Conservation (phyloP, 2,888 invertebrate genomes). For the Prenolepis imparis region DNA sequence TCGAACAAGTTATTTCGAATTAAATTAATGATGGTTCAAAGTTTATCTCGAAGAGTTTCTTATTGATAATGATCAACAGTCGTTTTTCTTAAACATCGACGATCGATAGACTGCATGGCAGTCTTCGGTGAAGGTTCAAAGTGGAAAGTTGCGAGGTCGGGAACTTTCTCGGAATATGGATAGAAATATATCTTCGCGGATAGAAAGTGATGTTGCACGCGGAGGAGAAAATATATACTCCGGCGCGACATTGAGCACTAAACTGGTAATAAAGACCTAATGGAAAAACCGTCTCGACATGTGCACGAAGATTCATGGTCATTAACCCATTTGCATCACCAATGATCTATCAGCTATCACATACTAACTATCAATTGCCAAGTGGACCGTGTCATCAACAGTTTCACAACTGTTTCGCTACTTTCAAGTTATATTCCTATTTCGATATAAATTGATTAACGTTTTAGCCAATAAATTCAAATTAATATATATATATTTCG, state of each 20-base stretch:
- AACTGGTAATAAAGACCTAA: constrained; percentile 7
- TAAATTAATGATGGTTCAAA: constrained; percentile 3
- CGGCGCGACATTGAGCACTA: background rate
- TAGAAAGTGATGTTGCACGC: constrained; percentile 55
- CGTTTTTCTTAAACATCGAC: background rate
- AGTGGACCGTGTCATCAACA: constrained; percentile 10
- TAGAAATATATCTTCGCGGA: constrained; percentile 22
- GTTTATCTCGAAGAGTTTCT: background rate
- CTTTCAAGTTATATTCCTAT: constrained; percentile 15
- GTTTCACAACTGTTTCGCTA: constrained; percentile 18
- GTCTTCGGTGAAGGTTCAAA: constrained; percentile 21
- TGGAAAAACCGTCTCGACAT: constrained; percentile 17
- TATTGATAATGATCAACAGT: background rate
- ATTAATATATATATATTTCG: background rate
- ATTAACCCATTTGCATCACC: constrained; percentile 35
- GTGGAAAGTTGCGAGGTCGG: constrained; percentile 64
- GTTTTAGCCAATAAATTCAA: background rate
- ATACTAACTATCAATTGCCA: constrained; percentile 23
- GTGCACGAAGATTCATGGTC: constrained; percentile 35
- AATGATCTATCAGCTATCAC: constrained; percentile 28
- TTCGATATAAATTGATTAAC: constrained; percentile 6
- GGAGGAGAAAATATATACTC: constrained; percentile 20
- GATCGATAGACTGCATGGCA: background rate
- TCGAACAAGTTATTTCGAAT: background rate
- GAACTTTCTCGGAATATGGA: constrained; percentile 60